Evolutionary conservation across 2,888 invertebrate species (phyloP).

Genomic region (Dermolepida albohirtum): DNA sequence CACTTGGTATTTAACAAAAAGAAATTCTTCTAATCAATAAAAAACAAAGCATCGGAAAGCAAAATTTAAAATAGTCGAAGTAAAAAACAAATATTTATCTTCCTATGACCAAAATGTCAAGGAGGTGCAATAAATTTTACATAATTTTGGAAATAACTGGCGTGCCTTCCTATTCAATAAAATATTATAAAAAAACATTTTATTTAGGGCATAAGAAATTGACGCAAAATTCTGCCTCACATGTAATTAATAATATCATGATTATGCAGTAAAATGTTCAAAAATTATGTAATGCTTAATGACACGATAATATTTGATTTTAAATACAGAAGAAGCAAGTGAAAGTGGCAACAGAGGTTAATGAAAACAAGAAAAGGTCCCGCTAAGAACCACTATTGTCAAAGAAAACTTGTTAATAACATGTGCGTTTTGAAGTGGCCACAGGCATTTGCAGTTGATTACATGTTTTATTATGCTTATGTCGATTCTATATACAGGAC

Average conservation of each 20-base stretch:
- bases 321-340: slow-evolving; percentile 3
- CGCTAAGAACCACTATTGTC: slow-evolving; percentile 7
- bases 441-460: neutral
- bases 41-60: no score
- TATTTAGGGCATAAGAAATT: no score
- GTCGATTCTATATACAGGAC: no score
- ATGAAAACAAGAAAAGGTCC: slow-evolving; percentile 14
- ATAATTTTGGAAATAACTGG: slow-evolving; percentile 21
- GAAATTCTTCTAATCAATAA: no score
- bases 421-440: slow-evolving; percentile 7
- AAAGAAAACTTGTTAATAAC: slow-evolving; percentile 3
- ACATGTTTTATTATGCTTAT: slow-evolving; percentile 3
- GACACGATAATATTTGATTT: slow-evolving; percentile 15
- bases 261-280: slow-evolving; percentile 2
- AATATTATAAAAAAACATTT: no score
- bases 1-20: no score
- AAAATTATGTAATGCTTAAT: slow-evolving; percentile 5
- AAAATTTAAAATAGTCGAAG: no score
- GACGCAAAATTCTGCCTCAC: neutral
- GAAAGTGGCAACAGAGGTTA: slow-evolving; percentile 15
- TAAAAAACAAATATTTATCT: no score
- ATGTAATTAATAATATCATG: neutral
- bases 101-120: slow-evolving; percentile 12
- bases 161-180: no score
- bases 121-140: slow-evolving; percentile 4